These are phyloP conservation scores for Neopelma chrysocephalum DNA, from an alignment of 2,797 vertebrate genomes.

Conservation along the genomic window DNA sequence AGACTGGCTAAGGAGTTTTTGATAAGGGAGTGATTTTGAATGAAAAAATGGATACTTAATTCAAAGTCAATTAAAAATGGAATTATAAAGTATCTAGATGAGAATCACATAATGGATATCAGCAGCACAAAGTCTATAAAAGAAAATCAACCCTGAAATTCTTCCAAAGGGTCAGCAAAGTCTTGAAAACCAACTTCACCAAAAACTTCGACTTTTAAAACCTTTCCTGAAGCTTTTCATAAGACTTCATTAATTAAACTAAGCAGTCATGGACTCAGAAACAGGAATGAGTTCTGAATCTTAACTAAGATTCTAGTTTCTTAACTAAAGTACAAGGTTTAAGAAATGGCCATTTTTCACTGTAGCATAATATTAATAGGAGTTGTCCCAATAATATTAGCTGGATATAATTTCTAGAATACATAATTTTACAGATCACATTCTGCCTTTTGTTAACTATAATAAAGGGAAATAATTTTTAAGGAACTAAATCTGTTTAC, in stretches of 20 bases:
- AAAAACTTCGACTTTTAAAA: constrained; percentile 1
- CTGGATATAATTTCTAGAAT: background rate
- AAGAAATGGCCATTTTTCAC: background rate
- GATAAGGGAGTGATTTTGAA: constrained; percentile 57
- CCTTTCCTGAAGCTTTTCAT: constrained; percentile 10
- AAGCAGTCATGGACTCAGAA: background rate
- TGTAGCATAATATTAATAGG: background rate
- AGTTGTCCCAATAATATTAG: background rate
- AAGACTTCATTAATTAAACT: constrained; percentile 15
- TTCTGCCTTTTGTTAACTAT: background rate
- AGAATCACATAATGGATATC: constrained; percentile 51
- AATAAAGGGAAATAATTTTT: background rate
- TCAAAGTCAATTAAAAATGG: constrained; percentile 66
- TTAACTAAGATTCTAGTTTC: background rate
- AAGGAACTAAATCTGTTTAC: background rate
- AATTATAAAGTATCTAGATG: constrained; percentile 56
- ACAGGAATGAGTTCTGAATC: constrained; percentile 6
- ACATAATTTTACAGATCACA: background rate
- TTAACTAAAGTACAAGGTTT: background rate
- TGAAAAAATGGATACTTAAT: constrained; percentile 47
- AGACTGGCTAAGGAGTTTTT: constrained; percentile 27
- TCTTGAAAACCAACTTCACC: constrained; percentile 14
- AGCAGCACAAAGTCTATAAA: constrained; percentile 34
- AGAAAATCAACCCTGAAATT: constrained; percentile 54
- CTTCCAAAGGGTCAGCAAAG: constrained; percentile 46